Evolutionary conservation across 1,140 invertebrate genomes (phyloP), one percentile per base, ranked within the genome.

Genomic region (Paraescarpia echinospica): DNA sequence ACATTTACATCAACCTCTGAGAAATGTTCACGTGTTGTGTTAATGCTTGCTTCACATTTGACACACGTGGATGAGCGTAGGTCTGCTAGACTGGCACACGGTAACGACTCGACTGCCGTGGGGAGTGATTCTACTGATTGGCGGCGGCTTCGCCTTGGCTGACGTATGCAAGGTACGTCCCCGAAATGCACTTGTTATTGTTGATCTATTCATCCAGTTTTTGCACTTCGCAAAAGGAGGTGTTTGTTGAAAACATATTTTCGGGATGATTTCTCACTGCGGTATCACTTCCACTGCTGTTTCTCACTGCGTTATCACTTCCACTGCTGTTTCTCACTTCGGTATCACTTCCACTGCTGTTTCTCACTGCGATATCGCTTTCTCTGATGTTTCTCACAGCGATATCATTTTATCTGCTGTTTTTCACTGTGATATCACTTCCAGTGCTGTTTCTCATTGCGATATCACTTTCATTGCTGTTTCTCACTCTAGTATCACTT

Each of bases 71-170:
- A 12, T 31, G 59, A 14, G 90, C n/a, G 18, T 41, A 34, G 90
- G 90, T 33, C 48, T 91, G 12, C 35, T 91, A 6, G 91, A 91
- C n/a, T 97, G 96, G 96, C 94, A 95, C 35, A 93, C 93, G 4
- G 95, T 96, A 12, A 95, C 96, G 89, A 94, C 95, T 33, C 95
- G 96, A 91, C 92, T 96, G 8, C 96, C 96, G 0, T 97, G 97
- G 97, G 96, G 95, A n/a, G 94, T 97, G 0, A 94, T 97, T 18
- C 93, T 97, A 0, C 94, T 97, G 31, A 94, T 96, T 33, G 97
- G 98, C 51, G 98, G 98, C 90, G 98, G 98, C 0, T 98, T 99
- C 95, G 98, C 98, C 0, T 96, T 99, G 34, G 98, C 98, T 0
- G 89, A 77, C 59, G 59, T 77, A 2, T 77, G 59, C 59, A 77